phyloP scores from a whole-genome alignment of 2,888 invertebrate species.

The Leptura quadrifasciata region DNA sequence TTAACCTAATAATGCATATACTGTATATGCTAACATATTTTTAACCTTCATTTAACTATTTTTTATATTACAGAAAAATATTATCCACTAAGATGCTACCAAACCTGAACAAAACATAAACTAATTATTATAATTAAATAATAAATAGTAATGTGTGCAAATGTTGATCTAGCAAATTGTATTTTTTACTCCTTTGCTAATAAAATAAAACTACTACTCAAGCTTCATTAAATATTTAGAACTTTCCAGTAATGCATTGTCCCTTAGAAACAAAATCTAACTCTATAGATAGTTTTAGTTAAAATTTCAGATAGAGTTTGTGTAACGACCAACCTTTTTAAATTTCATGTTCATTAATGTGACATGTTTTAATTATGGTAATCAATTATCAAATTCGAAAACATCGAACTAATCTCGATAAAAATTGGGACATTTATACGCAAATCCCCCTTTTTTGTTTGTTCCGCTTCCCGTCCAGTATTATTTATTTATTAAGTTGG shows the following conservation, averaged over 20 bases:
- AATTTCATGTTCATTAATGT: slow-evolving; percentile 1
- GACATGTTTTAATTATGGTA: slow-evolving; percentile 19
- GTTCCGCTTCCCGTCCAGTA: slow-evolving; percentile 27
- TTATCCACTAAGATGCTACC: no score
- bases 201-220: neutral
- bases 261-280: neutral
- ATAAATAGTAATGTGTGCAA: no score
- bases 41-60: no score
- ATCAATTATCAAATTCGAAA: slow-evolving; percentile 24
- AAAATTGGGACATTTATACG: slow-evolving; percentile 17
- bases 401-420: slow-evolving; percentile 25
- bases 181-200: no score
- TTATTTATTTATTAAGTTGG: slow-evolving; percentile 65
- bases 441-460: slow-evolving; percentile 34
- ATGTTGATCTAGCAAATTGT: no score
- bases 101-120: no score
- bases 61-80: no score
- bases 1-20: no score
- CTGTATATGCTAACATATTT: no score
- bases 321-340: neutral
- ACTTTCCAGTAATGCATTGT: neutral
- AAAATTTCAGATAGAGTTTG: neutral
- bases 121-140: no score
- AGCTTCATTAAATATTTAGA: neutral
- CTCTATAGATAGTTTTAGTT: neutral